phyloP scores from a whole-genome alignment of 2,113 vertebrate genomes.

The Carassius carassius region DNA sequence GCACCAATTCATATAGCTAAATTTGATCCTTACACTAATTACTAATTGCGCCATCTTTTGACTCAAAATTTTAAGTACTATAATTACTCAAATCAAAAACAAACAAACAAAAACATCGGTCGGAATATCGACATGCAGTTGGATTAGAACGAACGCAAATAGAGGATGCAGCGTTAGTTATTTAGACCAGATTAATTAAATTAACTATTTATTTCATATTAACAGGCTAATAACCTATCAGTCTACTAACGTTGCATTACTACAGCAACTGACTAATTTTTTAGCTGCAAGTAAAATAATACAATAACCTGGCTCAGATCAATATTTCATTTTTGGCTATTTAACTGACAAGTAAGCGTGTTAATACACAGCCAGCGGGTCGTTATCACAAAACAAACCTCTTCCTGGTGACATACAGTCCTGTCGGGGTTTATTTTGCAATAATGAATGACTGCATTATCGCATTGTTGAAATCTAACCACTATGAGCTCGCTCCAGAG shows the following conservation, averaged over 20 bases:
- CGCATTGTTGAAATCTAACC: background rate
- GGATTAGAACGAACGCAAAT: background rate
- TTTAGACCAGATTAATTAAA: background rate
- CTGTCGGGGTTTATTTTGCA: background rate
- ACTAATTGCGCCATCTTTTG: background rate
- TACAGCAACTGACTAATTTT: background rate
- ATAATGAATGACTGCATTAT: background rate
- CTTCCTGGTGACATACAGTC: background rate
- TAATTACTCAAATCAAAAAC: background rate
- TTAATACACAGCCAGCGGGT: background rate
- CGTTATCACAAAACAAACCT: background rate
- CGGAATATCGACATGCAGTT: background rate
- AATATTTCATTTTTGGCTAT: background rate
- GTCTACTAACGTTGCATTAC: background rate
- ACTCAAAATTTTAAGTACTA: background rate
- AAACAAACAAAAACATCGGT: background rate
- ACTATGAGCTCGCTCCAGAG: background rate
- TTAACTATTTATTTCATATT: background rate
- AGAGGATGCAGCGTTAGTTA: too few species aligned
- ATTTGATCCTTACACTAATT: background rate
- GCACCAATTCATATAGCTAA: background rate
- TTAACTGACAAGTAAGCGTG: background rate
- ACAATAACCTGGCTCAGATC: background rate
- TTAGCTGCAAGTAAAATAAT: background rate
- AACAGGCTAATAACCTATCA: background rate